phyloP scores from a whole-genome alignment of 2,113 vertebrate genomes.

The Crotalus helleri region DNA sequence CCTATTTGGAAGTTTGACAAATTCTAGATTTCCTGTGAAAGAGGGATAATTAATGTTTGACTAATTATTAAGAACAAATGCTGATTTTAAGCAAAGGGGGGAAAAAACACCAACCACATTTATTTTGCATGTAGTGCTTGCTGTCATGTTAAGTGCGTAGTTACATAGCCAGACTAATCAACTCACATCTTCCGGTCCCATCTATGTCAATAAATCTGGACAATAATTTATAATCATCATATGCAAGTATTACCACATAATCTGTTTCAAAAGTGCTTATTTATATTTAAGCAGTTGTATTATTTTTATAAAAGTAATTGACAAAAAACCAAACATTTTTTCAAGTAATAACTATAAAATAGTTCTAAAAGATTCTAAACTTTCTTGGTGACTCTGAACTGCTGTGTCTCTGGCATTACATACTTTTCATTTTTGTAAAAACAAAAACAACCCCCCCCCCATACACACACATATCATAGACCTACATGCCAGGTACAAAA shows the following conservation, averaged over 20 bases:
- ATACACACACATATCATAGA: neutral
- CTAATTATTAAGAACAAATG: slow-evolving; percentile 31
- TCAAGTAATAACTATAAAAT: neutral
- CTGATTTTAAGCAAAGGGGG: slow-evolving; percentile 42
- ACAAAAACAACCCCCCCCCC: neutral
- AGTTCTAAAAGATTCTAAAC: slow-evolving; percentile 22
- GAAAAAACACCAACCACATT: slow-evolving; percentile 9
- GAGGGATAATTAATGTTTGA: slow-evolving; percentile 29
- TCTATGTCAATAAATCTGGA: slow-evolving; percentile 28
- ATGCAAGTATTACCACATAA: neutral
- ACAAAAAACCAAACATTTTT: slow-evolving; percentile 17
- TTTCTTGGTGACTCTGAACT: slow-evolving; percentile 1
- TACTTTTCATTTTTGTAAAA: neutral
- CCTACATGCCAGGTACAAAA: neutral
- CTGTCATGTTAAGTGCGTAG: slow-evolving; percentile 58
- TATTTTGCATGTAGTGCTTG: slow-evolving; percentile 65
- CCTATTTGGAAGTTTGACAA: slow-evolving; percentile 23
- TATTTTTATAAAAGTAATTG: neutral
- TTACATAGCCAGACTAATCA: slow-evolving; percentile 6
- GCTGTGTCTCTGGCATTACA: slow-evolving; percentile 19
- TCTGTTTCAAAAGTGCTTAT: neutral
- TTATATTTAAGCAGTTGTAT: neutral
- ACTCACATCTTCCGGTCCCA: slow-evolving; percentile 18
- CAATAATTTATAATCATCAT: slow-evolving; percentile 13
- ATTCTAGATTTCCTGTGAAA: slow-evolving; percentile 38